These are phyloP conservation scores for Blomia tropicalis DNA, from an alignment of 2,888 invertebrate genomes.

Conservation along the genomic window DNA sequence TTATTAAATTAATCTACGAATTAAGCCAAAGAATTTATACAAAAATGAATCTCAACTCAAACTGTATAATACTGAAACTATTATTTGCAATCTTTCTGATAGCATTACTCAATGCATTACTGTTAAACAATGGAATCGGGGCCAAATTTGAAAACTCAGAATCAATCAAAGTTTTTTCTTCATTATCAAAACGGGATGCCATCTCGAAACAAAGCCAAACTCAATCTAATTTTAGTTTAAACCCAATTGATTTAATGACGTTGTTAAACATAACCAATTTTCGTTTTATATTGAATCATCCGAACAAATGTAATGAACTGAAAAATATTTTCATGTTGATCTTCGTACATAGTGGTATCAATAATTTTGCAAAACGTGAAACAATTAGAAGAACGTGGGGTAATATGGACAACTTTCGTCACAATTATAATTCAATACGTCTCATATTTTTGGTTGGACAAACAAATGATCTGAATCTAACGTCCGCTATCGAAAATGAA, in stretches of 20 bases:
- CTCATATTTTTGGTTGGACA: slow-evolving; percentile 31
- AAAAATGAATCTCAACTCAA: too few relatives aligned
- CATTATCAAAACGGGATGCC: too few relatives aligned
- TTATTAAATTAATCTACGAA: too few relatives aligned
- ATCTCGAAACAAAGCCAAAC: neutral
- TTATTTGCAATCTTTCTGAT: neutral
- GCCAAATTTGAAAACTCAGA: neutral
- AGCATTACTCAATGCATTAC: neutral
- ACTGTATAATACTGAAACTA: too few relatives aligned
- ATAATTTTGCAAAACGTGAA: slow-evolving; percentile 28
- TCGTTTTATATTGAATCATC: slow-evolving; percentile 27
- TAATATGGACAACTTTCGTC: slow-evolving; percentile 25
- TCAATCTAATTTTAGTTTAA: neutral
- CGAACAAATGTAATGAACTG: slow-evolving; percentile 19
- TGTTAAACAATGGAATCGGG: neutral
- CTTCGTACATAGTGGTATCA: slow-evolving; percentile 29
- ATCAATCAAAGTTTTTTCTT: neutral
- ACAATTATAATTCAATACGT: slow-evolving; percentile 18
- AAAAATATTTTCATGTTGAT: slow-evolving; percentile 27
- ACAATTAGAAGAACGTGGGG: slow-evolving; percentile 29
- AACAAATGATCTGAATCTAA: slow-evolving; percentile 24
- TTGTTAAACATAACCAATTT: slow-evolving; percentile 28
- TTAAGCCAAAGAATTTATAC: too few relatives aligned
- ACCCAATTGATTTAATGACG: slow-evolving; percentile 28
- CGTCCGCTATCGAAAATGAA: slow-evolving; percentile 28